Conservation (phyloP, 2,888 invertebrate species). For the Epirrhoe alternata region DNA sequence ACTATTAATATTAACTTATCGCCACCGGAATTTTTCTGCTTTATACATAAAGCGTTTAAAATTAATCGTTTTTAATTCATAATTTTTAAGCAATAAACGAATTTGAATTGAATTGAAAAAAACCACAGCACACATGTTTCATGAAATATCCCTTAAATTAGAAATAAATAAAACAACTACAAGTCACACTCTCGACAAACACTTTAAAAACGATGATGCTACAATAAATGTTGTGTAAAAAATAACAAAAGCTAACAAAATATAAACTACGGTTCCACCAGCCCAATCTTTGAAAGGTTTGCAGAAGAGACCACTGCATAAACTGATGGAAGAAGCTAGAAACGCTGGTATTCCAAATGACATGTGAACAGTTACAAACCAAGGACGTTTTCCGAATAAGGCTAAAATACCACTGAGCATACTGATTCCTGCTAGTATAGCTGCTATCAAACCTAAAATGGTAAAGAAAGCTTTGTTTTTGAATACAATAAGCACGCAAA, state of each 20-base stretch:
- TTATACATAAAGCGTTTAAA: too few species aligned
- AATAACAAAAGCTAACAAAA: slow-evolving; percentile 52
- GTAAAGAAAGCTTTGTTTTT: slow-evolving; percentile 24
- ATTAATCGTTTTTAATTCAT: too few species aligned
- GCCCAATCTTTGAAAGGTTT: slow-evolving; percentile 52
- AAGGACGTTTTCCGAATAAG: slow-evolving; percentile 23
- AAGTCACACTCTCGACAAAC: slow-evolving; percentile 48
- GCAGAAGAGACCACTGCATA: slow-evolving; percentile 50
- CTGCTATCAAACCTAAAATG: slow-evolving; percentile 51
- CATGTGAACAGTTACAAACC: slow-evolving; percentile 49
- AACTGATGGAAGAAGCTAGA: slow-evolving; percentile 53
- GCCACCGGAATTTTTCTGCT: too few species aligned
- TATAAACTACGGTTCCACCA: slow-evolving; percentile 33
- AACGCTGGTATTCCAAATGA: slow-evolving; percentile 58
- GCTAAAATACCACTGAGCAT: slow-evolving; percentile 48
- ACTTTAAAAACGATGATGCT: slow-evolving; percentile 53
- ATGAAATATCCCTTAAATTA: neutral
- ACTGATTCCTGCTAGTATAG: slow-evolving; percentile 42
- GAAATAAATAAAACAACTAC: neutral
- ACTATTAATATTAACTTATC: too few species aligned
- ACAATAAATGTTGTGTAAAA: slow-evolving; percentile 57
- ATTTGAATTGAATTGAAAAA: too few species aligned
- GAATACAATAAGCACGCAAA: slow-evolving; percentile 17
- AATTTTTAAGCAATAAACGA: too few species aligned
- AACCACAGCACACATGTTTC: neutral